Conservation (phyloP, 2,888 invertebrate species). For the Tetropium fuscum region DNA sequence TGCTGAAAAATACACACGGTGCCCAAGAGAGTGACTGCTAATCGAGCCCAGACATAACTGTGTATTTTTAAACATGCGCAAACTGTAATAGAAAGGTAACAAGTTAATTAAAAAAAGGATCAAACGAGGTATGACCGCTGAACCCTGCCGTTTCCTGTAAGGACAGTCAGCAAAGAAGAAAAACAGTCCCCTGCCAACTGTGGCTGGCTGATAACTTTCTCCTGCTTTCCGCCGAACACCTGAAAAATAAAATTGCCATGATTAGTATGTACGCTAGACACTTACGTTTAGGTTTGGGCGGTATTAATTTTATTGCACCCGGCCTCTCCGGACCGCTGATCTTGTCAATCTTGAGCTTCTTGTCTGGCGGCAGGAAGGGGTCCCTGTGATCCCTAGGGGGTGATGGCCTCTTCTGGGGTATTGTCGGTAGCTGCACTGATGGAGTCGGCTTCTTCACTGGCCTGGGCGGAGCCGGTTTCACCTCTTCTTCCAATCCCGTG, state of each 20-base stretch:
- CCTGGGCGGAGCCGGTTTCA: slow-evolving; percentile 86
- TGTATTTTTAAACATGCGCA: slow-evolving; percentile 30
- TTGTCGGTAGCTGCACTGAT: slow-evolving; percentile 63
- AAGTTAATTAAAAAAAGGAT: slow-evolving; percentile 36
- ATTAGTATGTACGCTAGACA: slow-evolving; percentile 60
- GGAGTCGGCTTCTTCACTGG: slow-evolving; percentile 72
- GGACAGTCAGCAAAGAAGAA: slow-evolving; percentile 47
- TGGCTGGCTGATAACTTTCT: slow-evolving; percentile 43
- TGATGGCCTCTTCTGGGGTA: slow-evolving; percentile 62
- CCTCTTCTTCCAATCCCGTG: slow-evolving; percentile 89
- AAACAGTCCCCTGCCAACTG: slow-evolving; percentile 46
- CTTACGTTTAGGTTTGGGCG: slow-evolving; percentile 93
- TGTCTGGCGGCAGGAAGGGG: slow-evolving; percentile 74
- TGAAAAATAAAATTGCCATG: slow-evolving; percentile 54
- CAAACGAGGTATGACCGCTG: slow-evolving; percentile 34
- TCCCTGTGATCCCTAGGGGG: slow-evolving; percentile 56
- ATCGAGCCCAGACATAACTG: slow-evolving; percentile 5
- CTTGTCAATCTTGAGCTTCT: slow-evolving; percentile 77
- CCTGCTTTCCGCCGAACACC: slow-evolving; percentile 45
- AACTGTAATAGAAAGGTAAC: slow-evolving; percentile 39
- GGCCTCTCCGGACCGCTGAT: slow-evolving; percentile 74
- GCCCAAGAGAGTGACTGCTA: slow-evolving; percentile 1
- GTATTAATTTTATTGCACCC: slow-evolving; percentile 87
- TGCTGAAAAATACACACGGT: slow-evolving; percentile 33
- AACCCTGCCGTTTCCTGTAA: slow-evolving; percentile 43